Evolutionary conservation across 2,113 vertebrate species (phyloP).

Genomic region (Ascaphus truei): DNA sequence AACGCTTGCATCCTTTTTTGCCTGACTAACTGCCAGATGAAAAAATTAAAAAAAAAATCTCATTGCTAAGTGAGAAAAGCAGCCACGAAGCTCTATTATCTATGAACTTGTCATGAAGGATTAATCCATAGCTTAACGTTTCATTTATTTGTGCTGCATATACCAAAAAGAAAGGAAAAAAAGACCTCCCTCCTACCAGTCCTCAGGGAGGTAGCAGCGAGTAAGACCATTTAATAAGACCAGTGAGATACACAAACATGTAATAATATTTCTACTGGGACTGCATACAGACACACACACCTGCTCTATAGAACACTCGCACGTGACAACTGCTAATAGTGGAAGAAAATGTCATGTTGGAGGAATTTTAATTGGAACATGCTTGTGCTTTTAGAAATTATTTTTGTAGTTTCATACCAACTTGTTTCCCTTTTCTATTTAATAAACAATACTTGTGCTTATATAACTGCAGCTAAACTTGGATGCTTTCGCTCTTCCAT

Average conservation of each 20-base stretch:
- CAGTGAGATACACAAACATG: too few species aligned
- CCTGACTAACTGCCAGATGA: background rate
- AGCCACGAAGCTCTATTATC: constrained; percentile 9
- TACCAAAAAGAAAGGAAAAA: background rate
- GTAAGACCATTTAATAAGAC: background rate
- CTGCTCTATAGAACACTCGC: too few species aligned
- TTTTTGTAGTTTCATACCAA: too few species aligned
- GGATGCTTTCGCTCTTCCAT: too few species aligned
- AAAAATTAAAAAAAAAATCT: background rate
- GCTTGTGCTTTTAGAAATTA: too few species aligned
- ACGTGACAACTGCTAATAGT: background rate
- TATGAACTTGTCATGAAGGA: constrained; percentile 13
- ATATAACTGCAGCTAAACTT: too few species aligned
- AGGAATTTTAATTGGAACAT: constrained; percentile 13
- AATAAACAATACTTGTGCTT: too few species aligned
- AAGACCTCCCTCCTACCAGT: background rate
- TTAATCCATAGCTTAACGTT: constrained; percentile 11
- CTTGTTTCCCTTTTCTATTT: too few species aligned
- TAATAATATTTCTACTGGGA: background rate
- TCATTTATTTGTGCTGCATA: background rate
- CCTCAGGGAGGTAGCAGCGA: constrained; percentile 2
- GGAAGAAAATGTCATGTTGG: background rate
- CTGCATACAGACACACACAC: background rate
- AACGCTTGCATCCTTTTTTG: background rate
- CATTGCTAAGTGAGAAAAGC: background rate